These are phyloP conservation scores for Electrona antarctica DNA, from an alignment of 2,113 vertebrate species.

Conservation along the genomic window DNA sequence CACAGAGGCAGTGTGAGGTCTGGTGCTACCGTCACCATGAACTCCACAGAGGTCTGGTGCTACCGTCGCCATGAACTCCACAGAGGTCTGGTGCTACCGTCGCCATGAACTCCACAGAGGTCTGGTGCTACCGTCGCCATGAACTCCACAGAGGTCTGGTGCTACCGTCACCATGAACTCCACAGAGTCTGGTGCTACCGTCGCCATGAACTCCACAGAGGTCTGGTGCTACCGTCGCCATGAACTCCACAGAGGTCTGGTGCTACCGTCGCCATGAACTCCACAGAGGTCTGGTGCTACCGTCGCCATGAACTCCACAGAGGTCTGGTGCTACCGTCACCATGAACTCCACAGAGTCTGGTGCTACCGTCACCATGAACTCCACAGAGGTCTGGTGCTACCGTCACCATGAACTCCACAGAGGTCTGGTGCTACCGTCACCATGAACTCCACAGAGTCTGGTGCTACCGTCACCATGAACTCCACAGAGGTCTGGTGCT, in stretches of 20 bases:
- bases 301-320: conserved; percentile 55
- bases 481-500: conserved; percentile 72
- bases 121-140: conserved; percentile 69
- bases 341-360: conserved; percentile 68
- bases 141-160: conserved; percentile 71
- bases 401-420: conserved; percentile 55
- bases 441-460: conserved; percentile 68
- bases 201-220: conserved; percentile 58
- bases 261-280: conserved; percentile 63
- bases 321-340: conserved; percentile 72
- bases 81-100: conserved; percentile 73
- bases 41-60: conserved; percentile 71
- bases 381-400: conserved; percentile 72
- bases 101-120: conserved; percentile 63
- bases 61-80: conserved; percentile 60
- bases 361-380: conserved; percentile 63
- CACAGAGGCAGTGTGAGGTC: conserved; percentile 78
- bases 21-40: conserved; percentile 63
- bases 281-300: conserved; percentile 73
- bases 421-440: conserved; percentile 73
- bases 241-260: conserved; percentile 70
- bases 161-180: conserved; percentile 63
- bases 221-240: conserved; percentile 71
- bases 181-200: conserved; percentile 70
- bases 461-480: conserved; percentile 63